phyloP scores from a whole-genome alignment of 2,113 vertebrate genomes.

The Bubo blakistoni region DNA sequence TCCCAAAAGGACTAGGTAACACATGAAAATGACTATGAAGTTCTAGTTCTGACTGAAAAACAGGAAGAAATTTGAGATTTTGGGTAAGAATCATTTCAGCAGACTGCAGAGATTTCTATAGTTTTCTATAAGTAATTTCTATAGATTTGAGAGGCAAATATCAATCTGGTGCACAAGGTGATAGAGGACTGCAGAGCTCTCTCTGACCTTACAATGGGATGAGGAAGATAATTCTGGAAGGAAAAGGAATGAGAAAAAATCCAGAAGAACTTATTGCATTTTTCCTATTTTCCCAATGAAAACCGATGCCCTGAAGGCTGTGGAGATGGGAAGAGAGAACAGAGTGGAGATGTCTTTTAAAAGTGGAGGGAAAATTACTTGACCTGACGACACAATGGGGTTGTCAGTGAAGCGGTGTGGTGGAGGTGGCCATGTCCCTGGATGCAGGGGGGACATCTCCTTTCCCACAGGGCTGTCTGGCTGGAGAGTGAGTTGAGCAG shows the following conservation, averaged over 20 bases:
- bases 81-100: neutral
- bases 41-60: neutral
- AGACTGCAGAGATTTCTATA: neutral
- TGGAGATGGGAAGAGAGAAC: neutral
- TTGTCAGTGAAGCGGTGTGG: accelerated
- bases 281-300: neutral
- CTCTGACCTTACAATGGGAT: accelerated
- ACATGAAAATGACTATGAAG: accelerated
- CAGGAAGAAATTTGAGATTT: neutral
- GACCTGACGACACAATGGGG: neutral
- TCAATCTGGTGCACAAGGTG: accelerated
- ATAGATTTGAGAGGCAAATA: neutral
- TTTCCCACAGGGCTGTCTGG: neutral
- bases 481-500: too few species aligned
- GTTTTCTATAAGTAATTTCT: neutral
- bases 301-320: neutral
- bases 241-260: neutral
- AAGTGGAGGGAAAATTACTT: accelerated
- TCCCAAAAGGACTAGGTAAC: neutral
- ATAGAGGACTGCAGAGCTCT: neutral
- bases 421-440: neutral
- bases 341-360: accelerated
- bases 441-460: neutral
- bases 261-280: neutral
- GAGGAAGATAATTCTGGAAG: neutral